Base-by-base conservation (phyloP, 1,140 invertebrate species). In the silkworm (Bombyx mori) region DNA sequence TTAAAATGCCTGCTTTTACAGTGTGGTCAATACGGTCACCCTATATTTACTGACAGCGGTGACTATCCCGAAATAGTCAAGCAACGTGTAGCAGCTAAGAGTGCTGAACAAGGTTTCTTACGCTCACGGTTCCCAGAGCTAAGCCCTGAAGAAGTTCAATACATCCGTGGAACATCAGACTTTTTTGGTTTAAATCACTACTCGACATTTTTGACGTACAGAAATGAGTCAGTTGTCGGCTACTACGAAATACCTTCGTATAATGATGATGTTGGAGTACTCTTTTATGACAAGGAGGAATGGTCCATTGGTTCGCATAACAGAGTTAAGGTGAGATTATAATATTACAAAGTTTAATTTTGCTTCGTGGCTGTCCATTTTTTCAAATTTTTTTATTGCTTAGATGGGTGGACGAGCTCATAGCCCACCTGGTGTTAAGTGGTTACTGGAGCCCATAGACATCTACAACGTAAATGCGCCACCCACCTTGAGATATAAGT, bases 121-220 rank as follows among this genome's bases (percentile, higher is more conserved):
- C 18, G 54, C 8, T 35, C 44, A 8, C 18, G 54, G 35, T 22
- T 88, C 6, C 76, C 76, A 3, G 65, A 68, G 46, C 76, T 88
- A 42, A 75, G 75, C 7, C 26, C 54, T 3, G 54, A 55, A 26
- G 54, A 55, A 47, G 18, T 55, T 10, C 44, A 46, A n/a, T 55
- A 55, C 42, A 35, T 55, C 12, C 44, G 54, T n/a, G 81, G 85
- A 6, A 75, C 75, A n/a, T 75, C 82, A 1, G 90, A 91, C 63
- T 91, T 90, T 75, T 88, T 91, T 52, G 90, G 89, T 42, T 66
- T 91, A 2, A 91, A 91, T 56, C 75, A 86, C 43, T 91, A 91
- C 56, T 85, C 86, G 4, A 81, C 84, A 1, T 67, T 22, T 10
- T 35, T 61, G 8, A 18, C 42, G 0, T 60, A 65, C 22, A 65